These are phyloP conservation scores for Crypturellus undulatus DNA, from an alignment of 2,113 vertebrate genomes.

Conservation along the genomic window DNA sequence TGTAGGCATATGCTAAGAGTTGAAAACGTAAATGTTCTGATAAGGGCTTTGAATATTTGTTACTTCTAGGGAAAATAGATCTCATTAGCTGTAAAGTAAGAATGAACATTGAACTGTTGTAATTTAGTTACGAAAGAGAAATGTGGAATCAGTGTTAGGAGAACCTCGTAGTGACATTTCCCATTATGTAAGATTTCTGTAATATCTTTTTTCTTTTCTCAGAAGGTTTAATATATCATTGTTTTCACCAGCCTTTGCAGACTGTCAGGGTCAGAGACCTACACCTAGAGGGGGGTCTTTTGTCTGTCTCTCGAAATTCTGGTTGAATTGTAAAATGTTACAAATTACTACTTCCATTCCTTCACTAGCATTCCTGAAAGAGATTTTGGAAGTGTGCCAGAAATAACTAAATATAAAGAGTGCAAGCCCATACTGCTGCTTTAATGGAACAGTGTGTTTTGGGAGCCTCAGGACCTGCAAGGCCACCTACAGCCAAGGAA, in stretches of 20 bases:
- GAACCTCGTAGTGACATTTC: not conserved
- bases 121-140: slow-evolving; percentile 13
- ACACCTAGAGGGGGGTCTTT: not conserved
- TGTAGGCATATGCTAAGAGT: not conserved
- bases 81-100: not conserved
- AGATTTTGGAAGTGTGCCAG: not conserved
- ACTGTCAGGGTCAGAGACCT: not conserved
- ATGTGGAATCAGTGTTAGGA: not conserved
- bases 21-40: not conserved
- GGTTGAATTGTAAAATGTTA: not conserved
- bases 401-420: not conserved
- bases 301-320: not conserved
- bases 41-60: not conserved
- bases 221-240: not conserved
- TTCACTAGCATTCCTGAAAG: slow-evolving; percentile 17
- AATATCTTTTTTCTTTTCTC: rapidly evolving
- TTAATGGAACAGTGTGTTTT: not conserved
- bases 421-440: not conserved
- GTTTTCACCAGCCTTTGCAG: slow-evolving; percentile 6
- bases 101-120: not conserved
- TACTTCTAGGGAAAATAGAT: not conserved
- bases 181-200: not conserved
- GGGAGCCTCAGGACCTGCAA: not conserved
- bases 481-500: not conserved
- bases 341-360: not conserved